Conservation (phyloP, 2,888 invertebrate species). For the Prosopocoilus inquinatus region DNA sequence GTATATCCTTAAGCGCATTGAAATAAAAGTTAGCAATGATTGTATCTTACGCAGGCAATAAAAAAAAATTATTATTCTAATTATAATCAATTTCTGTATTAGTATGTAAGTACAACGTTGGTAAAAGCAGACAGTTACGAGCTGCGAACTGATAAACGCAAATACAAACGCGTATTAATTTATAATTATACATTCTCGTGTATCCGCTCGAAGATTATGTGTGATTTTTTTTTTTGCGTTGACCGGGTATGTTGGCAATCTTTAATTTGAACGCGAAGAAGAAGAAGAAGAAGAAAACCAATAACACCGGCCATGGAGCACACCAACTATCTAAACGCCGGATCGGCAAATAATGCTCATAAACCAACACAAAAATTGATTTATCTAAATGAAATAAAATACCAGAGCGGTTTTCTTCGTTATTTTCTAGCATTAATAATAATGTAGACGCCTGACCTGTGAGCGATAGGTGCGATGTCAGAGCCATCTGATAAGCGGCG, state of each 20-base stretch:
- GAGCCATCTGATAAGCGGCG: constrained; percentile 24
- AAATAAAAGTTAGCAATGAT: too few species aligned
- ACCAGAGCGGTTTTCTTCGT: constrained; percentile 23
- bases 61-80: too few species aligned
- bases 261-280: neutral
- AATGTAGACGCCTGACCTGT: constrained; percentile 22
- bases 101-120: too few species aligned
- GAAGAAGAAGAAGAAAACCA: constrained; percentile 13
- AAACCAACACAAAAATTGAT: constrained; percentile 20
- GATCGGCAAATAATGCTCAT: constrained; percentile 22
- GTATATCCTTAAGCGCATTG: too few species aligned
- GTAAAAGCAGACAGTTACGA: too few species aligned
- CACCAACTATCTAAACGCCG: constrained; percentile 16
- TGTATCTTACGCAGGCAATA: too few species aligned
- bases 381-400: constrained; percentile 30
- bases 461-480: constrained; percentile 27
- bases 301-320: constrained; percentile 17
- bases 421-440: constrained; percentile 23
- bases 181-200: constrained; percentile 16
- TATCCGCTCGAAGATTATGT: constrained; percentile 12
- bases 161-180: constrained; percentile 13
- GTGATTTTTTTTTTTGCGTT: neutral
- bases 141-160: too few species aligned
- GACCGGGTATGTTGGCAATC: too few species aligned
- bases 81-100: too few species aligned